Evolutionary conservation across 1,140 invertebrate genomes (phyloP), one percentile per base, ranked within the genome.

Genomic region (Cyclargus thomasi): DNA sequence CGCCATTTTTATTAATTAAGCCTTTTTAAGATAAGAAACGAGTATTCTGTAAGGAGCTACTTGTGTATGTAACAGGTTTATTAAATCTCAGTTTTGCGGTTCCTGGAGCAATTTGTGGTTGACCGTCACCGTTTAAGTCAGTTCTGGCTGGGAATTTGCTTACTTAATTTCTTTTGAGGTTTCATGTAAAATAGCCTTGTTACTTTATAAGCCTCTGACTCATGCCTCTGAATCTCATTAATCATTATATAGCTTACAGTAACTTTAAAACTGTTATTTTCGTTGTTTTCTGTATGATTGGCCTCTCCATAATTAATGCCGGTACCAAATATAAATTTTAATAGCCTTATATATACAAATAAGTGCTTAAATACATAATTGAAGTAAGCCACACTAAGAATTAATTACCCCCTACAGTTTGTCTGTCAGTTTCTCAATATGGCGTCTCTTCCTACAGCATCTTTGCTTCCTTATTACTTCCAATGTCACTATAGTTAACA

Each of bases 11-110:
- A 47, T 47, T 47, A 47, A 47, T 47, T 47, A 47, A 47, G 39
- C 39, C 39, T 47, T 47, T 47, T 47, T 16, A 16, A 47, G 39
- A 47, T 47, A 47, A 47, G 39, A 14, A 47, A 47, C 39, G 39
- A 47, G 39, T 47, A 8, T 35, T 35, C 39, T 16, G 39, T 47
- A 47, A 53, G 14, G n/a, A 53, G 53, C 18, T 55, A 17, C 53
- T 18, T 55, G 53, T 1, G n/a, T 55, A 55, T 55, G 53, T 55
- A 55, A 55, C 53, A 17, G 53, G 55, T 20, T 59, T 18, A 59
- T 59, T 59, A 59, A 59, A 21, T 59, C 55, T 18, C 55, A 0
- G 55, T 18, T 18, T 55, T 59, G 55, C 18, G 55, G 55, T 59
- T 20, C n/a, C 53, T n/a, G n/a, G 53, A 0, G 55, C 6, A 59